phyloP scores from a whole-genome alignment of 2,888 invertebrate species.

The Pachliopta kotzebuea region DNA sequence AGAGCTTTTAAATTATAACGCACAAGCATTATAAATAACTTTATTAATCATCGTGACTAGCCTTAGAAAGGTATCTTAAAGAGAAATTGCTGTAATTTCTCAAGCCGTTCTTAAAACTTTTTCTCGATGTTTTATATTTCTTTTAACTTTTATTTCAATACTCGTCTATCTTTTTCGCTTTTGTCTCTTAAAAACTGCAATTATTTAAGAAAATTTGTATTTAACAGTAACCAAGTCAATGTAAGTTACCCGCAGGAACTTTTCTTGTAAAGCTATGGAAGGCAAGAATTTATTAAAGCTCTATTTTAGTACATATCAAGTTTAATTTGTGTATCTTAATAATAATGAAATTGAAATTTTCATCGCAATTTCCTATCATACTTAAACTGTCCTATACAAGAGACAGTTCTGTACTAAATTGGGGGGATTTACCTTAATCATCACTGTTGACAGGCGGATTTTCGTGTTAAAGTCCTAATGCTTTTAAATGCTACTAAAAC shows the following conservation, averaged over 20 bases:
- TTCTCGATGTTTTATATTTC: neutral
- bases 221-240: too few species aligned
- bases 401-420: neutral
- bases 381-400: neutral
- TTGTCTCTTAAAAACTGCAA: too few species aligned
- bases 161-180: neutral
- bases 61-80: constrained; percentile 2
- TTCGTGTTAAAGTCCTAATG: neutral
- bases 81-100: constrained; percentile 2
- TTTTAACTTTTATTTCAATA: constrained; percentile 1
- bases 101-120: constrained; percentile 4
- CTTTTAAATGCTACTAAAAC: neutral
- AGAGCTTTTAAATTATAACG: constrained; percentile 2
- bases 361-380: neutral
- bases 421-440: constrained; percentile 4
- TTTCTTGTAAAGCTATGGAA: too few species aligned
- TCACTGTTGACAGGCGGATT: neutral
- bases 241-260: too few species aligned
- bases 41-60: neutral
- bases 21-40: neutral
- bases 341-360: neutral
- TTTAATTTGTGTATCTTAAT: too few species aligned
- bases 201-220: too few species aligned
- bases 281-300: too few species aligned
- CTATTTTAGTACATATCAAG: too few species aligned